A percentile compares a stretch with the other conserved stretches of the same genome.
Conservation (phyloP, 2,888 invertebrate species). For the Drosophila quinaria region DNA sequence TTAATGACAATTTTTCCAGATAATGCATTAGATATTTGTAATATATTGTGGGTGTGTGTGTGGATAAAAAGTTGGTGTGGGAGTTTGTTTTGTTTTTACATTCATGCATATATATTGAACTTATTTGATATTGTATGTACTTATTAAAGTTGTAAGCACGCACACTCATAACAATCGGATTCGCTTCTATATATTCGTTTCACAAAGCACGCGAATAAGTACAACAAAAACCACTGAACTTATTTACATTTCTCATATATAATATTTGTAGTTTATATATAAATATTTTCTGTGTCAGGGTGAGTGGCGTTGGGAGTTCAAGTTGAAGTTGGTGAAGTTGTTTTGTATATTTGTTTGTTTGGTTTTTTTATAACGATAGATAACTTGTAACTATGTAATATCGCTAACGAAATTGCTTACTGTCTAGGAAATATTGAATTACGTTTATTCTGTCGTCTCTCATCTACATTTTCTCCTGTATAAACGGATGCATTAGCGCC, state of each 20-base stretch:
- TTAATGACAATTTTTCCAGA: conserved; percentile 41
- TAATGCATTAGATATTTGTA: conserved; percentile 25
- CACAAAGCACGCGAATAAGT: conserved; percentile 30
- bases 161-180: conserved; percentile 53
- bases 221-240: conserved; percentile 53
- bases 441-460: conserved; percentile 55
- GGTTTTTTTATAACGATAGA: conserved; percentile 45
- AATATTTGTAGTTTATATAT: conserved; percentile 27
- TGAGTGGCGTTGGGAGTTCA: conserved; percentile 37
- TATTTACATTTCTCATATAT: conserved; percentile 51
- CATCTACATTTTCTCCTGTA: conserved; percentile 94
- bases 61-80: conserved; percentile 30
- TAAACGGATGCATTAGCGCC: conserved; percentile 97
- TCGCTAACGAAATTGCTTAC: conserved; percentile 62
- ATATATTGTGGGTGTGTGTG: conserved; percentile 34
- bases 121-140: conserved; percentile 33
- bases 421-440: conserved; percentile 67
- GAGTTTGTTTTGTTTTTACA: conserved; percentile 33
- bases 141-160: conserved; percentile 39
- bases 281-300: conserved; percentile 22
- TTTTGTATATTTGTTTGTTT: conserved; percentile 8
- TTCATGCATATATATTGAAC: conserved; percentile 24
- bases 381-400: conserved; percentile 54
- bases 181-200: conserved; percentile 32
- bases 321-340: conserved; percentile 24